Base-by-base conservation (phyloP, 2,113 vertebrate genomes). In the Hassar affinis region DNA sequence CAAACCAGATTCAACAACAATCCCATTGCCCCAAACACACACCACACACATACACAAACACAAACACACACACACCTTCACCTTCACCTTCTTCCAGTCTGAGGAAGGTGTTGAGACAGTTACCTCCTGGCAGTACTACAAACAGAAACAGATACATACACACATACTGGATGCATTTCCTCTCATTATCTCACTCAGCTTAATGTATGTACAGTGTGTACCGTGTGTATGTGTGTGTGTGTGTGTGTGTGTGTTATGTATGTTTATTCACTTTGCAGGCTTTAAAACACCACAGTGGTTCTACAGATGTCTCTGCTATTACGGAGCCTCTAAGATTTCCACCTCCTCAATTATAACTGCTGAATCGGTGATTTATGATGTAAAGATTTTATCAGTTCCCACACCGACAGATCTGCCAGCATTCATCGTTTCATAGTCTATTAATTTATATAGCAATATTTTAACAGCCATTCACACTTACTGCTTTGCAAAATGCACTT, bases 1-100 rank as follows among this genome's bases (percentile, higher is more conserved):
- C 83, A 88, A 91, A 90, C 88, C 89, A 90, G 88, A 91, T 86
- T 90, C 80, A 88, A 84, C 83, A 84, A 86, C 66, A 84, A 59
- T 51, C 76, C 72, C 49, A 27, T 27, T 61, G 25, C 14, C 71
- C n/a, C 45, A 35, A 5, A 71, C 81, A 59, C 61, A 35, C n/a
- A 35, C 45, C 74, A 30, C 68, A n/a, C 61, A 30, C 52, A 56
- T 62, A 72, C 76, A 68, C 61, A 69, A 61, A 69, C 83, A 66
- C 59, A 33, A 25, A 33, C 38, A 51, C 25, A 56, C 71, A 35
- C 74, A 30, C 56, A 49, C 59, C 52, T 11, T 4, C 54, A 22
- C 54, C 3, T 18, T 8, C 54, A 17, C 54, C 7, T 4, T 35
- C 25, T 7, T 38, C 42, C 15, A 49, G 54, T 74, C 54, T 79